These are phyloP conservation scores for Arizona elegans DNA, from an alignment of 2,113 vertebrate genomes.

Conservation along the genomic window DNA sequence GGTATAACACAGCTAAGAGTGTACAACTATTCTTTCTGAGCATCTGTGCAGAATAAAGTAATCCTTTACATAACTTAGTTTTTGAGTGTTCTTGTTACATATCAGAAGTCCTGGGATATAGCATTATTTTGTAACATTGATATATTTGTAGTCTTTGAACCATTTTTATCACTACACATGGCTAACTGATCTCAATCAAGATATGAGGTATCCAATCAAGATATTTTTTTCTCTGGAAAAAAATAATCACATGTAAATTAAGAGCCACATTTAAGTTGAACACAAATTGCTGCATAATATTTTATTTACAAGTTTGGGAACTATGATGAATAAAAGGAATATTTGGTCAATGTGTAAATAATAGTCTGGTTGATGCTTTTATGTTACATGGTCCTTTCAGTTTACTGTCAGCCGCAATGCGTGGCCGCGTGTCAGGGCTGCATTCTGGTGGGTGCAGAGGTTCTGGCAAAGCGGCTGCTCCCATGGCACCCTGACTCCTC, in stretches of 20 bases:
- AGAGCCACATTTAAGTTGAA: background rate
- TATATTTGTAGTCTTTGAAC: background rate
- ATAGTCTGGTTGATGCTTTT: background rate
- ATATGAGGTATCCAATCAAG: too few relatives aligned
- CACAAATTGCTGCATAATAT: background rate
- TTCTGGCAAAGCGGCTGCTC: too few relatives aligned
- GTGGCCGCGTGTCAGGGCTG: too few relatives aligned
- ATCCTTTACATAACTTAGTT: background rate
- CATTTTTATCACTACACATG: background rate
- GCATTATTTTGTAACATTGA: background rate
- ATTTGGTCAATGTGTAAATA: background rate
- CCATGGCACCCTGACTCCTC: too few relatives aligned
- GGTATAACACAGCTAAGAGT: background rate
- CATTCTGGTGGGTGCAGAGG: too few relatives aligned
- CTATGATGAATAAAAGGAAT: background rate
- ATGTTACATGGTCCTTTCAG: background rate
- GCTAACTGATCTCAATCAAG: background rate
- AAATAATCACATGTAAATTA: background rate
- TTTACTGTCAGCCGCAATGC: background rate
- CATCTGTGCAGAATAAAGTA: slow-evolving; percentile 1
- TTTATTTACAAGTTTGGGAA: background rate
- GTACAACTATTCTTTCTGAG: slow-evolving; percentile 5
- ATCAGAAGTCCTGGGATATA: background rate
- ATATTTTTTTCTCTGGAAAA: background rate
- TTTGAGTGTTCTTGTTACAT: background rate